Percentiles rank a stretch among this genome's conserved stretches.
These are phyloP conservation scores for Phrixothrix hirtus DNA, from an alignment of 2,888 invertebrate genomes.

Conservation along the genomic window DNA sequence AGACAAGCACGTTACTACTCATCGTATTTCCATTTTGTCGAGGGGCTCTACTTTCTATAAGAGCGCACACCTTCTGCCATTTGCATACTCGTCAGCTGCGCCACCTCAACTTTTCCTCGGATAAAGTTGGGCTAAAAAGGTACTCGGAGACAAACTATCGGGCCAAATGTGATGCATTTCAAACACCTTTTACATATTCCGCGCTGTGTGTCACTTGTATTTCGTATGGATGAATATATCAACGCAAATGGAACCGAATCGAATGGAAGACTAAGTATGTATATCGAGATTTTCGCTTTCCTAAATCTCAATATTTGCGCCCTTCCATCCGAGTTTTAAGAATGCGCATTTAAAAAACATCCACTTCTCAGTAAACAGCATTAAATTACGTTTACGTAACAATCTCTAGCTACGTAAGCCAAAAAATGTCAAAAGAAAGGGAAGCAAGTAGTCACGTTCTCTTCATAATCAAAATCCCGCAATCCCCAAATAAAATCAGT, in stretches of 20 bases:
- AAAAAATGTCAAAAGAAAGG: background rate
- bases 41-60: constrained; percentile 33
- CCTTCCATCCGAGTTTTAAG: no score
- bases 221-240: constrained; percentile 50
- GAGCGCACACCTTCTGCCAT: constrained; percentile 50
- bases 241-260: constrained; percentile 42
- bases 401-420: no score
- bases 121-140: constrained; percentile 55
- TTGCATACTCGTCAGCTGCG: constrained; percentile 61
- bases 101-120: constrained; percentile 58
- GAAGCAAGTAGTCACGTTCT: constrained; percentile 1
- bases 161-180: constrained; percentile 55
- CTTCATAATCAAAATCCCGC: constrained; percentile 22
- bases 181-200: constrained; percentile 54
- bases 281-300: constrained; percentile 30
- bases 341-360: no score
- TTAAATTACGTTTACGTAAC: no score
- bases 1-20: constrained; percentile 51
- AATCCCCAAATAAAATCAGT: constrained; percentile 39
- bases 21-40: constrained; percentile 54
- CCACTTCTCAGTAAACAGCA: no score
- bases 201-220: constrained; percentile 42
- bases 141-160: constrained; percentile 55
- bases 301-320: constrained; percentile 8
- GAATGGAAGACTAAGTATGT: constrained; percentile 37